Conservation (phyloP, 2,113 vertebrate genomes). For the Mus musculus region DNA sequence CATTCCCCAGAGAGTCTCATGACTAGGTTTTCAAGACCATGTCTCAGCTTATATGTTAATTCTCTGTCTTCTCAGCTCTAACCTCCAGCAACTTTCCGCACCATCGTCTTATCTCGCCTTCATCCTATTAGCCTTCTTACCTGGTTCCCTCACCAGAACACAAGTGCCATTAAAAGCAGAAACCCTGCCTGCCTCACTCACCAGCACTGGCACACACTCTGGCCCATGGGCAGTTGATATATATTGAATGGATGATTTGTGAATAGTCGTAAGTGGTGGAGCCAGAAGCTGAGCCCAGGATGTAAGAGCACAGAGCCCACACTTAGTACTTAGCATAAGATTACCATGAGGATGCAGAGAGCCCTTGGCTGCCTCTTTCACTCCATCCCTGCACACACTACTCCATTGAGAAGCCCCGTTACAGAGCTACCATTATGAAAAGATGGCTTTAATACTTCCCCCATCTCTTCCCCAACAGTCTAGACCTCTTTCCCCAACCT, state of each 20-base stretch:
- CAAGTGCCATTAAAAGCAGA: neutral
- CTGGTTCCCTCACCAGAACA: neutral
- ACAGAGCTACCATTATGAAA: neutral
- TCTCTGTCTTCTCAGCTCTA: neutral
- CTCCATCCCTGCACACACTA: neutral
- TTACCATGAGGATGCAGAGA: neutral
- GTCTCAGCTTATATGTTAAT: neutral
- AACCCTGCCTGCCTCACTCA: neutral
- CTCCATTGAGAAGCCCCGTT: neutral
- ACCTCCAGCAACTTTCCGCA: neutral
- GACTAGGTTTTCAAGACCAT: neutral
- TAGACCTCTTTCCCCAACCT: neutral
- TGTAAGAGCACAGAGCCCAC: neutral
- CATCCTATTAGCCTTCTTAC: neutral
- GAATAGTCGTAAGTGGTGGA: neutral
- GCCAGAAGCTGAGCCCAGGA: neutral
- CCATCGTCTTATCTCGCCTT: neutral
- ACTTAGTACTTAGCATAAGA: neutral
- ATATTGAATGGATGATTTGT: neutral
- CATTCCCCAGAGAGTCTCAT: neutral
- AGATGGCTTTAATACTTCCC: neutral
- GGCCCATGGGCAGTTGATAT: accelerated
- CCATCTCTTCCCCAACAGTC: neutral
- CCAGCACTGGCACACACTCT: neutral
- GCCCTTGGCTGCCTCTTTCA: neutral